These are phyloP conservation scores for Microplitis deprimator DNA, from an alignment of 2,888 invertebrate genomes.

Conservation along the genomic window DNA sequence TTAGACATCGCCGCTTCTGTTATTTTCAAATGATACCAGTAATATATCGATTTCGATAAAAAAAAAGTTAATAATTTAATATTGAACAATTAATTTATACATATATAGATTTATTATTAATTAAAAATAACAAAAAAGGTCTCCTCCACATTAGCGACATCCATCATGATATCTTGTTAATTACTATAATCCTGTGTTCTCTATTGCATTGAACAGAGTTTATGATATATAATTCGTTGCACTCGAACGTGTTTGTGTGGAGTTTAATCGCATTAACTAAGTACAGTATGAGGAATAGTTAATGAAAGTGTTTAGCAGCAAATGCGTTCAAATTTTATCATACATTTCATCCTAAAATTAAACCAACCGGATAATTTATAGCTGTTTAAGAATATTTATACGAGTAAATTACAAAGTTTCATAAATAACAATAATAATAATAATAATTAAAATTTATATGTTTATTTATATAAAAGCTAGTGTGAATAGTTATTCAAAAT, in stretches of 20 bases:
- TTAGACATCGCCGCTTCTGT: background rate
- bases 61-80: background rate
- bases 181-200: background rate
- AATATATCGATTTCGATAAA: conserved; percentile 2
- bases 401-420: too few relatives aligned
- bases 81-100: background rate
- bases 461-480: background rate
- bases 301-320: background rate
- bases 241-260: background rate
- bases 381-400: background rate
- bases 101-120: background rate
- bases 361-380: background rate
- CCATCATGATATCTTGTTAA: background rate
- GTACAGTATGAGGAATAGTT: background rate
- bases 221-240: background rate
- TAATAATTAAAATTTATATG: too few relatives aligned
- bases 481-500: conserved; percentile 16
- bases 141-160: background rate
- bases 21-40: background rate
- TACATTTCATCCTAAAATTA: background rate
- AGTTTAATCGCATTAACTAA: background rate
- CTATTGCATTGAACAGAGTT: background rate
- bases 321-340: background rate
- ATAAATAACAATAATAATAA: too few relatives aligned
- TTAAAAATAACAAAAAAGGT: background rate